These are phyloP conservation scores for Margaritifera margaritifera DNA, from an alignment of 2,888 invertebrate species.

Conservation along the genomic window DNA sequence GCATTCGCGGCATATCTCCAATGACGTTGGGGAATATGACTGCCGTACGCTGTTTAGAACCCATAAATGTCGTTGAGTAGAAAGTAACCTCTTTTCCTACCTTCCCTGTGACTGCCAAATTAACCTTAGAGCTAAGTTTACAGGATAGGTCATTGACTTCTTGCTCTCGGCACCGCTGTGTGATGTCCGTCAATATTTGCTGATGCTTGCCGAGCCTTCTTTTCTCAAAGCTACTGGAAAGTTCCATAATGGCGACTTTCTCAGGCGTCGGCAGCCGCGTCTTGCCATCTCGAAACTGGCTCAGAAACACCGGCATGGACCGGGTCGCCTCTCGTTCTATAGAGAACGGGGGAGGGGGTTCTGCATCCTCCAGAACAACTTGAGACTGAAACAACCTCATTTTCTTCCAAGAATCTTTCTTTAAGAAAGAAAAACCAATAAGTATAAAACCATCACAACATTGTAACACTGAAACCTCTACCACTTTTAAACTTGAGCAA, in stretches of 20 bases:
- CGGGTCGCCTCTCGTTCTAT: slow-evolving; percentile 42
- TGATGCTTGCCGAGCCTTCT: slow-evolving; percentile 62
- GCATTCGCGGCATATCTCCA: slow-evolving; percentile 1
- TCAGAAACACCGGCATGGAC: slow-evolving; percentile 46
- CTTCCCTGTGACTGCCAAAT: slow-evolving; percentile 32
- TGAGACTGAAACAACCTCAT: slow-evolving; percentile 55
- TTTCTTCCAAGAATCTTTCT: too few relatives aligned
- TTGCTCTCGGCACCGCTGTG: slow-evolving; percentile 61
- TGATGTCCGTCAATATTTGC: slow-evolving; percentile 60
- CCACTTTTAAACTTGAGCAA: too few relatives aligned
- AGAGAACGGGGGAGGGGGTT: slow-evolving; percentile 44
- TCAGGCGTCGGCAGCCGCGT: slow-evolving; percentile 59
- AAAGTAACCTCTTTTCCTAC: slow-evolving; percentile 39
- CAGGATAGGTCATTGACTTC: slow-evolving; percentile 58
- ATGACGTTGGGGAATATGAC: not conserved
- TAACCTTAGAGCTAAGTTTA: slow-evolving; percentile 46
- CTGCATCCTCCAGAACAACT: slow-evolving; percentile 36
- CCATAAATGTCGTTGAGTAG: slow-evolving; percentile 44
- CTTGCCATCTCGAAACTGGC: slow-evolving; percentile 47
- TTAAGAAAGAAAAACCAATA: too few relatives aligned
- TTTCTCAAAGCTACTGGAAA: slow-evolving; percentile 58
- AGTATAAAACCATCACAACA: too few relatives aligned
- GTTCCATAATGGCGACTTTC: slow-evolving; percentile 59
- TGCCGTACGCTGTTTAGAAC: slow-evolving; percentile 14
- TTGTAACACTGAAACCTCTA: too few relatives aligned